These are phyloP conservation scores for Drosophila cardini DNA, from an alignment of 1,140 invertebrate species.

Conservation along the genomic window DNA sequence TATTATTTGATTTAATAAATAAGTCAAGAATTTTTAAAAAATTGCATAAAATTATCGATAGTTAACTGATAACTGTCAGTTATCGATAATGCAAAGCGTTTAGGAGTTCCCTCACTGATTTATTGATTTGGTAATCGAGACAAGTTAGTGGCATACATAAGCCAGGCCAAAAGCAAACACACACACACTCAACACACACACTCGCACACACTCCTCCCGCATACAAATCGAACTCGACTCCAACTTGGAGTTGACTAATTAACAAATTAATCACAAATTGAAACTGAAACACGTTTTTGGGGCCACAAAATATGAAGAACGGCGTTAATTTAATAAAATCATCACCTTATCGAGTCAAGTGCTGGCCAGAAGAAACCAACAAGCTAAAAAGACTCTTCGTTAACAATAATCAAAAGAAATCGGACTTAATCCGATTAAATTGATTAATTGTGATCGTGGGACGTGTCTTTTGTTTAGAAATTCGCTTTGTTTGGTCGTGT, in stretches of 20 bases:
- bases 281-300: constrained; percentile 43
- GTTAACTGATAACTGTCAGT: not conserved
- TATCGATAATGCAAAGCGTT: not conserved
- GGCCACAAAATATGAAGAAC: constrained; percentile 17
- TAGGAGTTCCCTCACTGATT: constrained; percentile 35
- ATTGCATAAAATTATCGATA: too few species aligned
- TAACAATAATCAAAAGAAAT: constrained; percentile 27
- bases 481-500: constrained; percentile 46
- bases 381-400: constrained; percentile 6
- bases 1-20: too few species aligned
- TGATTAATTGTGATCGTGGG: constrained; percentile 64
- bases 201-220: constrained; percentile 49
- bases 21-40: too few species aligned
- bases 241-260: constrained; percentile 41
- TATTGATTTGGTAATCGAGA: constrained; percentile 55
- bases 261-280: constrained; percentile 54
- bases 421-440: constrained; percentile 65
- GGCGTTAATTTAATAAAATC: constrained; percentile 70
- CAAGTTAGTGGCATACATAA: constrained; percentile 59
- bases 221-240: constrained; percentile 18
- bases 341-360: constrained; percentile 55
- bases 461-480: constrained; percentile 17
- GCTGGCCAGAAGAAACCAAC: not conserved
- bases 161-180: constrained; percentile 35
- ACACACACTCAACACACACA: constrained; percentile 41